A percentile compares a stretch with the other conserved stretches of the same genome.
These are phyloP conservation scores for Myopa testacea DNA, from an alignment of 2,888 invertebrate species.

Conservation along the genomic window DNA sequence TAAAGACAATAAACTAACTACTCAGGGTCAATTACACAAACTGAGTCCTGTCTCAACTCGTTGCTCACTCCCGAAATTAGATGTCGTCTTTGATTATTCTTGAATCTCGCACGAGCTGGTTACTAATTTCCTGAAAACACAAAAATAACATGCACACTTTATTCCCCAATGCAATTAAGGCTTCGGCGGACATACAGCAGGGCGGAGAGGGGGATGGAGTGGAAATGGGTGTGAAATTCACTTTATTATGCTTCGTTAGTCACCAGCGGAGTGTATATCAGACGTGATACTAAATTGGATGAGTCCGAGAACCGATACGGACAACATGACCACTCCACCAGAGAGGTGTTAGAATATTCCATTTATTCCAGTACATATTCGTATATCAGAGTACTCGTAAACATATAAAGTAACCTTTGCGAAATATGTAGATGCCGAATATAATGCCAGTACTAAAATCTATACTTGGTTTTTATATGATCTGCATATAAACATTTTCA, in stretches of 20 bases:
- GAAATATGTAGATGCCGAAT: no score
- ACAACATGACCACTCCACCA: not conserved
- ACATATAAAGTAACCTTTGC: no score
- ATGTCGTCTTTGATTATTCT: no score
- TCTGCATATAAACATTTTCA: no score
- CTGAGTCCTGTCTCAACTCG: no score
- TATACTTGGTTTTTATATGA: no score
- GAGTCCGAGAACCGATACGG: slow-evolving; percentile 12
- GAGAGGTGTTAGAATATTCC: not conserved
- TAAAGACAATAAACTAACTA: no score
- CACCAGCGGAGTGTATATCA: not conserved
- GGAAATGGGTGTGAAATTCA: not conserved
- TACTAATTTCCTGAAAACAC: slow-evolving; percentile 16
- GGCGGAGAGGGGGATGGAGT: no score
- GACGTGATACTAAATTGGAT: slow-evolving; percentile 23
- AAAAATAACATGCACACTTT: slow-evolving; percentile 15
- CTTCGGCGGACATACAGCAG: not conserved
- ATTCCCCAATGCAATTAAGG: slow-evolving; percentile 35
- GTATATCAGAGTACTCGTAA: no score
- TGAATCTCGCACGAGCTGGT: slow-evolving; percentile 4
- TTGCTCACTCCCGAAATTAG: no score
- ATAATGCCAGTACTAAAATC: no score
- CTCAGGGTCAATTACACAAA: no score
- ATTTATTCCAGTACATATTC: not conserved
- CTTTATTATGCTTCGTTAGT: not conserved